Percentiles rank a stretch among this genome's conserved stretches.
Conservation (phyloP, 2,888 invertebrate species). For the Xestia xanthographa region DNA sequence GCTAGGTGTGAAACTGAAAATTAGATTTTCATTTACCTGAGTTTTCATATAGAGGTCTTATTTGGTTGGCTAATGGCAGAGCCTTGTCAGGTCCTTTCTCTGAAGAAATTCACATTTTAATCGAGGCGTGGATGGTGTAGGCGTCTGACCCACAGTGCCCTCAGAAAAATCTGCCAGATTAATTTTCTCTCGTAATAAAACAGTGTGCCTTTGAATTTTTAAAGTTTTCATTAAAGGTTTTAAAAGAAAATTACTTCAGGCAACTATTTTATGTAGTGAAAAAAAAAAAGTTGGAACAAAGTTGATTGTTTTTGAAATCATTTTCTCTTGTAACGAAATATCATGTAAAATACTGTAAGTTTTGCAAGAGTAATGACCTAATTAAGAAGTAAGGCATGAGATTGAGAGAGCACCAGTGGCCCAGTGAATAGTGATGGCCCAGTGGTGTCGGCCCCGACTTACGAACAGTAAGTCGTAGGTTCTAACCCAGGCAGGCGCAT, state of each 20-base stretch:
- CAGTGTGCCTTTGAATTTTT: conserved; percentile 41
- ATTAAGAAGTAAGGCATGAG: neutral
- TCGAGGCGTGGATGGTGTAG: neutral
- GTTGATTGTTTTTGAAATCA: conserved; percentile 43
- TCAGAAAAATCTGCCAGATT: conserved; percentile 22
- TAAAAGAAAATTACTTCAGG: conserved; percentile 30
- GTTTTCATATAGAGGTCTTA: neutral
- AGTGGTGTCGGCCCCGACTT: too few relatives aligned
- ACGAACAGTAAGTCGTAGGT: too few relatives aligned
- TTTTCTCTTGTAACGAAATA: conserved; percentile 41
- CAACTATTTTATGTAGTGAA: conserved; percentile 23
- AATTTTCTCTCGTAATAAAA: conserved; percentile 46
- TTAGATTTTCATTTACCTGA: conserved; percentile 1
- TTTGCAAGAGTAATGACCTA: neutral
- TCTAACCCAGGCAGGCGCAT: too few relatives aligned
- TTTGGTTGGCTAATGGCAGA: conserved; percentile 5
- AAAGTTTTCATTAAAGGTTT: conserved; percentile 45
- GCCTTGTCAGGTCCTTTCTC: neutral
- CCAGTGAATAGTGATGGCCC: too few relatives aligned
- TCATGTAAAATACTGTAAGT: conserved; percentile 4
- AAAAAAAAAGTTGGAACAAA: conserved; percentile 28
- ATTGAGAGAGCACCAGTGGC: too few relatives aligned
- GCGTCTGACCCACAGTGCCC: neutral
- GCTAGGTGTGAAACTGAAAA: conserved; percentile 20
- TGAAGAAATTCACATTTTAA: conserved; percentile 11